Base-by-base conservation (phyloP, 2,888 invertebrate genomes). In the Apodemia mormo region DNA sequence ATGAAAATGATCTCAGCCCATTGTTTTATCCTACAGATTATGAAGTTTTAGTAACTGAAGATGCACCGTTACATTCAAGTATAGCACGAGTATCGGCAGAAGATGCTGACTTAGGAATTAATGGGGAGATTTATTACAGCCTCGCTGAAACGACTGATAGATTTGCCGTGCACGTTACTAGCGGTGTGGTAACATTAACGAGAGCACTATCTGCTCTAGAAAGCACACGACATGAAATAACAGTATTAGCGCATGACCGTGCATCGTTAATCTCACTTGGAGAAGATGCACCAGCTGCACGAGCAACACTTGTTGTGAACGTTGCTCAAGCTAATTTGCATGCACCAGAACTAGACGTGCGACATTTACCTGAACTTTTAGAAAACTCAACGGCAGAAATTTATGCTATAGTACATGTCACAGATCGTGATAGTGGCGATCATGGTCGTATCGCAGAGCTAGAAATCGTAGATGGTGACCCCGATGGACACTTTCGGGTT, bases 41-140 rank as follows among this genome's bases (percentile, higher is more conserved):
- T 89, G 96, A 96, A 81, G 96, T 96, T 66, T 95, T 95, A n/a
- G 96, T 99, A 61, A 95, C 96, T 33, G 99, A 99, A 88, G 98
- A 99, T 86, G 96, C 96, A 72, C 96, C 97, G 12, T 91, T 98
- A 71, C 97, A 98, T 88, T 95, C 95, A 70, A 97, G 96, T 85
- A 95, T 98, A 71, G 89, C 96, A 54, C 95, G 94, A 81, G 97
- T 97, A 68, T 93, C 95, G 52, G 99, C 99, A 0, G 98, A 98
- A 82, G 99, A 99, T 90, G 99, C 99, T 4, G 99, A 99, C 87
- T 94, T 97, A 52, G 99, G 99, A 2, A 94, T 98, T 79, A 99
- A 99, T 87, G 98, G 99, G 0, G 98, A 99, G 92, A 97, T 99
- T 79, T 99, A 99, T 91, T 99, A 99, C 91, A 98, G 98, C 85